Conservation (phyloP, 2,113 vertebrate species). For the Corydoras sp. region DNA sequence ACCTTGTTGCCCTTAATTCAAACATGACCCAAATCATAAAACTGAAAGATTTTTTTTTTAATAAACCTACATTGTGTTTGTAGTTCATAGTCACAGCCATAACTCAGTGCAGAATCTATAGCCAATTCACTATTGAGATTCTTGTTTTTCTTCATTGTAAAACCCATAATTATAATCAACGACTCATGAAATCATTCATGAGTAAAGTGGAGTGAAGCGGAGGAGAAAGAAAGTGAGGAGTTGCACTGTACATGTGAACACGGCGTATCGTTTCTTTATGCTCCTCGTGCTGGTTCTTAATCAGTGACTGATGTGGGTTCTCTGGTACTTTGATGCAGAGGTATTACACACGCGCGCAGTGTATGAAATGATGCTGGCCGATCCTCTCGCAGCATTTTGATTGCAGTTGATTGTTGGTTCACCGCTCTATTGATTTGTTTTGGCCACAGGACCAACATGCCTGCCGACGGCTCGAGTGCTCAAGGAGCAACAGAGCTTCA, state of each 20-base stretch:
- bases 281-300: conserved; percentile 2
- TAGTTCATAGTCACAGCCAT: too few species aligned
- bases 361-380: conserved; percentile 27
- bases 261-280: not conserved
- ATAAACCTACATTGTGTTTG: too few species aligned
- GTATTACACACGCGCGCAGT: conserved; percentile 22
- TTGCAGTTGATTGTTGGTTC: conserved; percentile 43
- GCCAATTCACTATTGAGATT: not conserved
- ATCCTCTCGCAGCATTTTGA: conserved; percentile 35
- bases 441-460: conserved; percentile 40
- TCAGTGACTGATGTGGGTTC: not conserved
- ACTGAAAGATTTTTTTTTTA: not conserved
- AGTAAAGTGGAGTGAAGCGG: not conserved
- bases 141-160: not conserved
- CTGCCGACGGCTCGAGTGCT: conserved; percentile 42
- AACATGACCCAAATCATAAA: not conserved
- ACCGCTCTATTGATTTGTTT: conserved; percentile 62
- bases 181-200: conserved; percentile 19
- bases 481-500: not conserved
- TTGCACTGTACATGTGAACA: not conserved
- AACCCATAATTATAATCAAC: conserved; percentile 27
- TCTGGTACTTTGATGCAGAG: conserved; percentile 7
- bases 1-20: not conserved
- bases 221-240: not conserved
- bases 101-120: not conserved